Evolutionary conservation across 2,113 vertebrate genomes (phyloP).

Genomic region (Leucopsar rothschildi): DNA sequence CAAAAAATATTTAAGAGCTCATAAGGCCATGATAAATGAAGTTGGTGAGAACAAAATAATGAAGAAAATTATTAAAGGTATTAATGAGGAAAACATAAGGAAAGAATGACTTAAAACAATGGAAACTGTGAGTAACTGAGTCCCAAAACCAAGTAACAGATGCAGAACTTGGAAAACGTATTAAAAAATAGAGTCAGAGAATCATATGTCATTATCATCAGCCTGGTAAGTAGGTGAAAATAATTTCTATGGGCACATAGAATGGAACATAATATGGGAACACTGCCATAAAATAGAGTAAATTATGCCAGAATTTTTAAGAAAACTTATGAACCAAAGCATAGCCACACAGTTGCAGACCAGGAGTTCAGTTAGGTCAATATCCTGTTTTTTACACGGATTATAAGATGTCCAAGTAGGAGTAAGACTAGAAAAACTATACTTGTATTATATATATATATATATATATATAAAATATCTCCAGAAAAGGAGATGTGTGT

Average conservation of each 20-base stretch:
- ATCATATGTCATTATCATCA: neutral
- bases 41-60: neutral
- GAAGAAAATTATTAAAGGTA: neutral
- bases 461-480: too few relatives aligned
- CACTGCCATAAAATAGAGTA: neutral
- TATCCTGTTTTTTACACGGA: neutral
- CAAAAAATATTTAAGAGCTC: neutral
- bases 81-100: neutral
- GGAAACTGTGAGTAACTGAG: neutral
- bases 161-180: neutral
- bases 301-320: neutral
- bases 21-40: neutral
- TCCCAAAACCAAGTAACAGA: neutral
- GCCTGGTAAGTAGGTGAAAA: neutral
- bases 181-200: neutral
- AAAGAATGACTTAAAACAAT: neutral
- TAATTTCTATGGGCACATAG: neutral
- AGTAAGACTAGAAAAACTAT: neutral
- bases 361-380: neutral
- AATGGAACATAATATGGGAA: neutral
- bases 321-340: neutral
- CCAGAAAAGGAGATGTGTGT: neutral
- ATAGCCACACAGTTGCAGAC: neutral
- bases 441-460: too few relatives aligned
- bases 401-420: neutral